Conservation (phyloP, 2,113 vertebrate species). For the Cephalophus harveyi region DNA sequence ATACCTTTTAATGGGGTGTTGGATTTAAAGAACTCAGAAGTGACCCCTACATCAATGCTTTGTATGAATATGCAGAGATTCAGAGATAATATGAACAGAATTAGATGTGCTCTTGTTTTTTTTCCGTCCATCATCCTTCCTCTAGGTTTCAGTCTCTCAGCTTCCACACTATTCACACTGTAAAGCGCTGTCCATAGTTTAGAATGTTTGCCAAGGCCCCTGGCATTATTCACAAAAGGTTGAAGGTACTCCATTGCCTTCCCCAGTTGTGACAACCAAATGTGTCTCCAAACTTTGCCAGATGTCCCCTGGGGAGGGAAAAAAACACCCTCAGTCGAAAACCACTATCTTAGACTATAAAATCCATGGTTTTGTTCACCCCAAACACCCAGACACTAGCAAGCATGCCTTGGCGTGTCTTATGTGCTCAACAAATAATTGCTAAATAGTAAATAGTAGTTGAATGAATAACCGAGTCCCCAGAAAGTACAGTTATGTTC, state of each 20-base stretch:
- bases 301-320: neutral
- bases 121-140: rapidly evolving
- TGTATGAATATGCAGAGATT: neutral
- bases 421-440: neutral
- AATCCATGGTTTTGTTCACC: neutral
- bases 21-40: neutral
- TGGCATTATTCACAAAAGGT: neutral
- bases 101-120: neutral
- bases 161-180: neutral
- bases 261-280: neutral
- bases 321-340: neutral
- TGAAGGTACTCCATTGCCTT: too few relatives aligned
- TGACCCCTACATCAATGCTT: neutral
- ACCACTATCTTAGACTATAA: neutral
- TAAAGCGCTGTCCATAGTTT: neutral
- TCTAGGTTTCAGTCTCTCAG: neutral
- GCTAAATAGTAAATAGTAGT: neutral
- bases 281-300: neutral
- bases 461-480: neutral
- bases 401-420: neutral
- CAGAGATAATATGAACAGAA: neutral
- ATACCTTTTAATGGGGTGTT: neutral
- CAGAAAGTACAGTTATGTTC: too few relatives aligned
- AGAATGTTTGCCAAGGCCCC: neutral
- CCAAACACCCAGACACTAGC: neutral